phyloP scores from a whole-genome alignment of 2,113 vertebrate species.

The Melanerpes aurifrons region DNA sequence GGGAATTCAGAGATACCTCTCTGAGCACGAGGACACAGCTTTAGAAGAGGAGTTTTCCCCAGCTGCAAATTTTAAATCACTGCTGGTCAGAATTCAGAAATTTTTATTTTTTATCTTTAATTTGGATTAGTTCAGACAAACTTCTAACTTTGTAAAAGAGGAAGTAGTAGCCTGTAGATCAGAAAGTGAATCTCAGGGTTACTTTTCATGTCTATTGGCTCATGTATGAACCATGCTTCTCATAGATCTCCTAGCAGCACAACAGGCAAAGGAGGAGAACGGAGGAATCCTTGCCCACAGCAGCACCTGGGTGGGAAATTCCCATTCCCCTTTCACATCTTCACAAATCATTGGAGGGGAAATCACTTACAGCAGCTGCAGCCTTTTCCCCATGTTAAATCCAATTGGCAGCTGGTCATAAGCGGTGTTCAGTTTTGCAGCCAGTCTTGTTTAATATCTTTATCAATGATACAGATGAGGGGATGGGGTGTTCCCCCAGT shows the following conservation, averaged over 20 bases:
- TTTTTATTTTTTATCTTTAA: too few relatives aligned
- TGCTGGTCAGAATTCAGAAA: not conserved
- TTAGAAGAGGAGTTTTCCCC: not conserved
- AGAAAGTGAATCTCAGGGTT: not conserved
- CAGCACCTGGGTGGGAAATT: fast-evolving
- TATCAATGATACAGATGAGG: too few relatives aligned
- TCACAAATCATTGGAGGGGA: not conserved
- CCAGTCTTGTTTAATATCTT: too few relatives aligned
- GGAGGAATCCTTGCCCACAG: fast-evolving
- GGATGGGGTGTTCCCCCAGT: too few relatives aligned
- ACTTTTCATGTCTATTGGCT: not conserved
- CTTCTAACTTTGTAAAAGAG: not conserved
- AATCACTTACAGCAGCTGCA: not conserved
- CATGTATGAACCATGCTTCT: fast-evolving
- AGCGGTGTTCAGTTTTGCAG: too few relatives aligned
- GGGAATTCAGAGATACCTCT: too few relatives aligned
- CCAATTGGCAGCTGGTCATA: too few relatives aligned
- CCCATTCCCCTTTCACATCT: not conserved
- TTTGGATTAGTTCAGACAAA: not conserved
- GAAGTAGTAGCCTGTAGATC: not conserved
- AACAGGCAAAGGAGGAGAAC: not conserved
- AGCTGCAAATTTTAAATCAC: not conserved
- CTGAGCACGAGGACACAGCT: fast-evolving
- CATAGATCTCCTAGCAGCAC: not conserved
- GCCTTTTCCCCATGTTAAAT: not conserved